These are phyloP conservation scores for Pedetes capensis DNA, from an alignment of 2,113 vertebrate genomes.

Conservation along the genomic window DNA sequence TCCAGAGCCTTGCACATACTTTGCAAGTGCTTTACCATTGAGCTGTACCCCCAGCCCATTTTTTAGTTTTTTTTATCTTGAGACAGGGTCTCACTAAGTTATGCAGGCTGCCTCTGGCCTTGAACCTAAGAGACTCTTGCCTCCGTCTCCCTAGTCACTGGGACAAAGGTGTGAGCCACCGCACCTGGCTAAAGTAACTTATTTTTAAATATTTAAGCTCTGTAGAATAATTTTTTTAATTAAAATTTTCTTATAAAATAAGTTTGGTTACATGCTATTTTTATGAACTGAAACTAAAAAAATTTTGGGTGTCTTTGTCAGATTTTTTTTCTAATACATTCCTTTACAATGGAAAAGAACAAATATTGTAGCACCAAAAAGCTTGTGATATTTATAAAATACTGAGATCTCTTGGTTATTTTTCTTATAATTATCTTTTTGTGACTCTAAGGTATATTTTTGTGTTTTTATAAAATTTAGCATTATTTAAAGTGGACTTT, in stretches of 20 bases:
- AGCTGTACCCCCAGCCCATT: no score
- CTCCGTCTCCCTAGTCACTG: no score
- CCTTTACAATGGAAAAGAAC: constrained; percentile 16
- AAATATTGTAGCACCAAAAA: constrained; percentile 10
- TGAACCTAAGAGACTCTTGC: no score
- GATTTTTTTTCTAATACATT: background rate
- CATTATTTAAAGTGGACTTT: constrained; percentile 26
- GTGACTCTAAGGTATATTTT: background rate
- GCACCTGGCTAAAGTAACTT: constrained; percentile 49
- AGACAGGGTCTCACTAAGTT: no score
- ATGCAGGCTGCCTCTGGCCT: no score
- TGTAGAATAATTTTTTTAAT: background rate
- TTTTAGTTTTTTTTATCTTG: no score
- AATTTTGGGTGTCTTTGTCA: no score
- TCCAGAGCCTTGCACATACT: no score
- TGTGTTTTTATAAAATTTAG: constrained; percentile 29
- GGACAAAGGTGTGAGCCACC: no score
- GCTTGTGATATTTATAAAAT: constrained; percentile 10
- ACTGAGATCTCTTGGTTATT: background rate
- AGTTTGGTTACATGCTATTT: background rate
- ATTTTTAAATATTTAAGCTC: constrained; percentile 28
- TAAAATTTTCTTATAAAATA: constrained; percentile 21
- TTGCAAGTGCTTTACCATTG: no score
- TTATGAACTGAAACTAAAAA: background rate
- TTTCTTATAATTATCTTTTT: background rate